Percentiles rank a stretch among this genome's conserved stretches.
phyloP scores from a whole-genome alignment of 2,888 invertebrate genomes.

The Sarcophaga carnaria region DNA sequence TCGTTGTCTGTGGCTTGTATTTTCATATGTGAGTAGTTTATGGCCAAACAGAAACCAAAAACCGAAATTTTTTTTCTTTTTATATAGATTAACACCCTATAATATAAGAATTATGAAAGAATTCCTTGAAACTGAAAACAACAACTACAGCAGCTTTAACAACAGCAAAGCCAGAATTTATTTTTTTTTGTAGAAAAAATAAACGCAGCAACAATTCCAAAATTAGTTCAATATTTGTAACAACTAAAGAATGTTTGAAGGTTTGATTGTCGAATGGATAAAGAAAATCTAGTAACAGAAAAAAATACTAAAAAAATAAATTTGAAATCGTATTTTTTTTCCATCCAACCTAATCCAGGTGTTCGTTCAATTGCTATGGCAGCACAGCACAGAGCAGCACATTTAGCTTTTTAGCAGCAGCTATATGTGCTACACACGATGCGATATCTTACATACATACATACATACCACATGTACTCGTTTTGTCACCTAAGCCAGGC shows the following conservation, averaged over 20 bases:
- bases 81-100: slow-evolving; percentile 62
- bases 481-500: slow-evolving; percentile 60
- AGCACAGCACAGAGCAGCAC: slow-evolving; percentile 16
- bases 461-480: not conserved
- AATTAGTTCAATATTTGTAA: slow-evolving; percentile 67
- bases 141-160: slow-evolving; percentile 1
- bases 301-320: not conserved
- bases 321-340: slow-evolving; percentile 27
- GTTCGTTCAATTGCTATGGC: slow-evolving; percentile 42
- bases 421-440: slow-evolving; percentile 52
- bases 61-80: slow-evolving; percentile 8
- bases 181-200: not conserved
- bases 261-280: slow-evolving; percentile 64
- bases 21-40: slow-evolving; percentile 44
- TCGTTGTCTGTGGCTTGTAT: slow-evolving; percentile 12
- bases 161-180: not conserved
- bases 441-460: not conserved
- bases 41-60: slow-evolving; percentile 47
- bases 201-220: slow-evolving; percentile 1
- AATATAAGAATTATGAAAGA: slow-evolving; percentile 64
- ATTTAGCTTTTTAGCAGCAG: slow-evolving; percentile 31
- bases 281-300: slow-evolving; percentile 36
- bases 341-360: slow-evolving; percentile 61
- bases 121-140: slow-evolving; percentile 56
- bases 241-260: slow-evolving; percentile 64